These are phyloP conservation scores for Choloepus didactylus DNA, from an alignment of 2,797 vertebrate species.

Conservation along the genomic window DNA sequence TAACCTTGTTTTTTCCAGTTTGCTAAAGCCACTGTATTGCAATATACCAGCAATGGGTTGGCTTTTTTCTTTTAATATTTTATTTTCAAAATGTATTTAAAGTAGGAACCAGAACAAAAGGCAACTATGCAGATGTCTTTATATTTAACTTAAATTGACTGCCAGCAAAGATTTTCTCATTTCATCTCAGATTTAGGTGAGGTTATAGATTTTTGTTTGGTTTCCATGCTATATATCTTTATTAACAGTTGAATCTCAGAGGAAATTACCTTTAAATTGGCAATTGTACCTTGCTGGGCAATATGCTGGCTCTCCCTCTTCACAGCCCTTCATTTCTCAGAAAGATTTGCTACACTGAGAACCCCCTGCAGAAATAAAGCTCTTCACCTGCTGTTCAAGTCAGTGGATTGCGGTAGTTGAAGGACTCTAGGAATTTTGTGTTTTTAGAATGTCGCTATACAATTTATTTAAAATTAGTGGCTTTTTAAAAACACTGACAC, in stretches of 20 bases:
- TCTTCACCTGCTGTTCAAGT: slow-evolving; percentile 79
- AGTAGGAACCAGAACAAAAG: not conserved
- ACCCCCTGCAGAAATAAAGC: slow-evolving; percentile 41
- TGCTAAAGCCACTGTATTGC: not conserved
- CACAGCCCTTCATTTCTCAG: slow-evolving; percentile 3
- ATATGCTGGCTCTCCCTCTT: slow-evolving; percentile 68
- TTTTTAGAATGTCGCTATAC: slow-evolving; percentile 59
- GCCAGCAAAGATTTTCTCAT: slow-evolving; percentile 18
- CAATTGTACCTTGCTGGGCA: slow-evolving; percentile 58
- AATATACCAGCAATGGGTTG: too few species aligned
- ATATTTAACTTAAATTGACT: not conserved
- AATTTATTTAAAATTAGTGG: slow-evolving; percentile 78
- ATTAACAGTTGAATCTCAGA: slow-evolving; percentile 68
- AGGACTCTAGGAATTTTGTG: slow-evolving; percentile 68
- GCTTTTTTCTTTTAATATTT: not conserved
- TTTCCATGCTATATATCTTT: slow-evolving; percentile 56
- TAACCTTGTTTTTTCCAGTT: not conserved
- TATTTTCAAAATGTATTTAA: not conserved
- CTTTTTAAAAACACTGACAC: slow-evolving; percentile 77
- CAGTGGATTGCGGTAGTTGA: slow-evolving; percentile 76
- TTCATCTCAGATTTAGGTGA: slow-evolving; percentile 57
- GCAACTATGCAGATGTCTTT: not conserved
- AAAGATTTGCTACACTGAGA: slow-evolving; percentile 72
- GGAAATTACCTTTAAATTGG: slow-evolving; percentile 77
- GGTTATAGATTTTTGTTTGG: slow-evolving; percentile 38